Conservation (phyloP, 1,140 invertebrate species). For the Araneus ventricosus region DNA sequence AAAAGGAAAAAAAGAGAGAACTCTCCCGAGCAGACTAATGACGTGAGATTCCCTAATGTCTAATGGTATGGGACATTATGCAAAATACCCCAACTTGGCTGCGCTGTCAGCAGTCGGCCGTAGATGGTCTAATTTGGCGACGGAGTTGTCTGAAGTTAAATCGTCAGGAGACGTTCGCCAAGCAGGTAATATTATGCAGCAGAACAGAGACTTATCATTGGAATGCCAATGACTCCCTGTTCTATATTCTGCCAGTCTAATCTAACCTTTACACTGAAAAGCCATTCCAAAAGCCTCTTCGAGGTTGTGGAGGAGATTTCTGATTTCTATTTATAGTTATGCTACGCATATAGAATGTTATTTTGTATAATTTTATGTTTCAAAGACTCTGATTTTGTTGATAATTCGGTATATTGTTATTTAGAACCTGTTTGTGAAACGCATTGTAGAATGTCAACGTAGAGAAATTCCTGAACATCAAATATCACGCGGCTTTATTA, state of each 20-base stretch:
- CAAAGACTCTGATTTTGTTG: too few relatives aligned
- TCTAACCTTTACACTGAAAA: too few relatives aligned
- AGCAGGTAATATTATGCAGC: background rate
- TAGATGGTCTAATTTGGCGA: slow-evolving; percentile 4
- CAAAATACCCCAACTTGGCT: background rate
- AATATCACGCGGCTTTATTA: too few relatives aligned
- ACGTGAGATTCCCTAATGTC: slow-evolving; percentile 21
- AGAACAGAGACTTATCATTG: background rate
- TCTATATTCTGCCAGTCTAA: background rate
- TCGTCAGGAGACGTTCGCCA: background rate
- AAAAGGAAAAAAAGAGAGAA: background rate
- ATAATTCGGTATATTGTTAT: too few relatives aligned
- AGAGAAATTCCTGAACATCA: too few relatives aligned
- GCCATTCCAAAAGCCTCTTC: too few relatives aligned
- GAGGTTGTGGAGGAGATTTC: too few relatives aligned
- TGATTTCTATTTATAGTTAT: too few relatives aligned
- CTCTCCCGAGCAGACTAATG: background rate
- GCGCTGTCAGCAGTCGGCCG: background rate
- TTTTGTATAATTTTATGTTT: too few relatives aligned
- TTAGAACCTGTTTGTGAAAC: too few relatives aligned
- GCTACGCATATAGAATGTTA: too few relatives aligned
- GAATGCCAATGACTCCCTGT: slow-evolving; percentile 2
- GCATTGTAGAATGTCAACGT: too few relatives aligned
- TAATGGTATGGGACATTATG: slow-evolving; percentile 41
- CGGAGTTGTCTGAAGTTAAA: background rate